Evolutionary conservation across 2,113 vertebrate species (phyloP), one percentile per base, ranked within the genome.

Genomic region (Meles meles): DNA sequence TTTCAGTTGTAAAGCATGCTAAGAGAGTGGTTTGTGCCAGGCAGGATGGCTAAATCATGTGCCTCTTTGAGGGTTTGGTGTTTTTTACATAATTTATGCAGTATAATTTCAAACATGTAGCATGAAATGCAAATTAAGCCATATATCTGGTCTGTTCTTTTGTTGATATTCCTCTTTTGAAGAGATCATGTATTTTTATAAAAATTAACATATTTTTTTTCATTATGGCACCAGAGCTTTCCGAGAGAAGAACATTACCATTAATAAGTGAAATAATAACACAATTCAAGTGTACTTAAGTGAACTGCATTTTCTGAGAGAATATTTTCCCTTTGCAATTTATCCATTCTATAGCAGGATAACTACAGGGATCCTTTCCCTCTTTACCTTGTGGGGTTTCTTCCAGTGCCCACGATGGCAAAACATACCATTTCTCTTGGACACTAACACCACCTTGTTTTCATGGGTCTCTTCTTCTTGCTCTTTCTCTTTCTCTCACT

Each of bases 121-220:
- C 6, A 2, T 31, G n/a, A 8, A 6, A 29, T 52, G 21, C 0
- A n/a, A 91, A 6, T 13, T 37, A 90, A 80, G 4, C 11, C 0
- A 8, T 17, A 3, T 1, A 74, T 13, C 81, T 57, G 21, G 13
- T 23, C 17, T 52, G 11, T 57, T 90, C 72, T 85, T 29, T 39
- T 7, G 20, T 29, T 76, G 52, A 0, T 17, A 31, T 11, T 96
- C 29, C 25, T 63, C 14, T 2, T 8, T 42, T n/a, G 69, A 71
- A 52, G 34, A 13, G 9, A 27, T 3, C 1, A 2, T 5, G 0
- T 96, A 49, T 67, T 96, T 94, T 82, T 59, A 42, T 87, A 44
- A 69, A 52, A 79, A 90, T 95, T 59, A 79, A 25, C 59, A 71
- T 85, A 5, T 27, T 85, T 83, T 77, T 85, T 82, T 63, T n/a